Evolutionary conservation across 1,140 invertebrate genomes (phyloP), one percentile per base, ranked within the genome.

Genomic region (Euura saliciscinereae): DNA sequence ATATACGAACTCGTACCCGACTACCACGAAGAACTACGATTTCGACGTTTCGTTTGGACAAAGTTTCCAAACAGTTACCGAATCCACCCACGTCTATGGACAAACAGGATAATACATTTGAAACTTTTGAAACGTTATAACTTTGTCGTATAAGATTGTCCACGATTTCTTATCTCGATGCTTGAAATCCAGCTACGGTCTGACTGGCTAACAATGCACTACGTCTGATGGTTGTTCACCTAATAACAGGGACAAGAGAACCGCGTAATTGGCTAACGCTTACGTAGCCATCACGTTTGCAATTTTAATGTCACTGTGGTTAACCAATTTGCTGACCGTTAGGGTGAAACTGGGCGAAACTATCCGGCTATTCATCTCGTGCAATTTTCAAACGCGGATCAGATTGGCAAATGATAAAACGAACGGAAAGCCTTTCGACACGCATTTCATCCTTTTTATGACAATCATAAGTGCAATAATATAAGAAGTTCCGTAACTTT

Each of bases 241-340:
- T 79, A 77, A 83, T 80, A 75, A 70, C 75, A 72, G 71, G 76
- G 72, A 70, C 76, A 78, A 71, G 78, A 28, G 78, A 80, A 59
- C 13, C 81, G 78, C 75, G 76, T 85, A 83, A 84, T 83, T 78
- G 79, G 73, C 74, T 75, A 83, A 73, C 82, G 78, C 78, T 84
- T 83, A 82, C 74, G 80, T 71, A 75, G 75, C 70, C 68, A 75
- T 76, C 72, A 68, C 28, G 44, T 28, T 28, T 28, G 28, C 77
- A 82, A 83, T 83, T 82, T 84, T 77, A 80, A 79, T 81, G 81
- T 81, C 78, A 82, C 75, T 82, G 78, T 80, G 81, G 80, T 85
- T 82, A 78, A 77, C 80, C 82, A 85, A 87, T 86, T 87, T 86
- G 83, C 81, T 77, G 77, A 79, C 77, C 79, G 83, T 86, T 84